Evolutionary conservation across 64 coral and sea anemone species (phyloP).

Genomic region (Pocillopora damicornis): DNA sequence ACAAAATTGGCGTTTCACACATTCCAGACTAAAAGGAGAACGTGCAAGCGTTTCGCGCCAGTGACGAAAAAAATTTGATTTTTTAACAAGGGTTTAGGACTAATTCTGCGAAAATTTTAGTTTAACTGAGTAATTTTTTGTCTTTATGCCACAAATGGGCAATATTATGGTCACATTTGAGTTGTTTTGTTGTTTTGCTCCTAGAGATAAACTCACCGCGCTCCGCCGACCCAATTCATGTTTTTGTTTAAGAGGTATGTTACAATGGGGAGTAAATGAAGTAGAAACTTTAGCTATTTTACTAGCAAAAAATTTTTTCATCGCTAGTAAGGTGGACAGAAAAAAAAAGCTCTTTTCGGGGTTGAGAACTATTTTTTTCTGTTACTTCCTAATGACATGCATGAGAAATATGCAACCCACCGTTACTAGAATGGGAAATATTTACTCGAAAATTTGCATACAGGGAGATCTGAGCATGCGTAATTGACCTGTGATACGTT

Average conservation of each 20-base stretch:
- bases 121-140: neutral
- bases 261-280: neutral
- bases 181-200: neutral
- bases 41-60: neutral
- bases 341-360: neutral
- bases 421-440: neutral
- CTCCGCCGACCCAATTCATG: constrained; percentile 42
- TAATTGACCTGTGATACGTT: neutral
- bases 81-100: neutral
- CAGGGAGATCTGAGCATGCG: constrained; percentile 11
- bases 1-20: neutral
- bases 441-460: constrained; percentile 12
- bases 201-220: constrained; percentile 20
- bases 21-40: neutral
- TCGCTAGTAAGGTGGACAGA: neutral
- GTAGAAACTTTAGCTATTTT: neutral
- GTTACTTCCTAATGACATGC: neutral
- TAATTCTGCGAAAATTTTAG: neutral
- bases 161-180: neutral
- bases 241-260: neutral
- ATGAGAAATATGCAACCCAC: neutral
- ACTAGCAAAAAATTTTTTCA: neutral
- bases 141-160: neutral
- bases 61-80: neutral
- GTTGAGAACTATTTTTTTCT: too few relatives aligned